A percentile compares a stretch with the other conserved stretches of the same genome.
Conservation (phyloP, 2,888 invertebrate genomes). For the Allophyes oxyacanthae region DNA sequence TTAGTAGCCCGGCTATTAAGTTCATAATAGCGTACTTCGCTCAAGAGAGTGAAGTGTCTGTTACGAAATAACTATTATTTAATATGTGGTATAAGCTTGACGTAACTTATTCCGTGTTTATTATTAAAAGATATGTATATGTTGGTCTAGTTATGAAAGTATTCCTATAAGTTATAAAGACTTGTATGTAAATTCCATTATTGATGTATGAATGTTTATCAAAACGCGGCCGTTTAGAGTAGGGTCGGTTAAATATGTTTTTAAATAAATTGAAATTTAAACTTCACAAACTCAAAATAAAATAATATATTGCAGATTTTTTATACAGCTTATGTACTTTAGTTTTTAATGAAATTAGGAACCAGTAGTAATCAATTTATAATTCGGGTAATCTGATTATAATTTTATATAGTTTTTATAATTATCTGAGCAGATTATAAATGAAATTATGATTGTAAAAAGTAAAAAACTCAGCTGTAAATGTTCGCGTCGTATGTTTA, state of each 20-base stretch:
- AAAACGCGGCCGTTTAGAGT: constrained; percentile 44
- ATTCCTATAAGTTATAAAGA: constrained; percentile 70
- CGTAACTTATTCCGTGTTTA: too few species aligned
- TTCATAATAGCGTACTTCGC: too few species aligned
- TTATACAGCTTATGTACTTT: constrained; percentile 11
- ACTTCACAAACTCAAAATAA: background rate
- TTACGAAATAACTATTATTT: too few species aligned
- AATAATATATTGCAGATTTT: background rate
- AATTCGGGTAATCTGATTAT: constrained; percentile 6
- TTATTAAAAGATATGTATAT: constrained; percentile 63
- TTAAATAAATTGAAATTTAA: background rate
- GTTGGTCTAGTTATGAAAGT: constrained; percentile 66
- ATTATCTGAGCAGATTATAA: constrained; percentile 5
- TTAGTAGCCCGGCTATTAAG: too few species aligned
- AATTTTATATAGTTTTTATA: constrained; percentile 1
- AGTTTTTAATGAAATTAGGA: constrained; percentile 36
- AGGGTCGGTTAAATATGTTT: background rate
- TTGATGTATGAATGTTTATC: constrained; percentile 66
- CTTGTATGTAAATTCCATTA: constrained; percentile 80
- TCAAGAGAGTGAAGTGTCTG: too few species aligned
- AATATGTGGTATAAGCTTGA: too few species aligned
- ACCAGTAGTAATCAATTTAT: constrained; percentile 11
- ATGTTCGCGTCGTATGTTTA: constrained; percentile 25
- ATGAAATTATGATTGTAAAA: constrained; percentile 38
- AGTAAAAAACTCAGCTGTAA: constrained; percentile 23